These are phyloP conservation scores for Paragorgia papillata DNA, from an alignment of 92 coral and sea anemone genomes.

Conservation along the genomic window DNA sequence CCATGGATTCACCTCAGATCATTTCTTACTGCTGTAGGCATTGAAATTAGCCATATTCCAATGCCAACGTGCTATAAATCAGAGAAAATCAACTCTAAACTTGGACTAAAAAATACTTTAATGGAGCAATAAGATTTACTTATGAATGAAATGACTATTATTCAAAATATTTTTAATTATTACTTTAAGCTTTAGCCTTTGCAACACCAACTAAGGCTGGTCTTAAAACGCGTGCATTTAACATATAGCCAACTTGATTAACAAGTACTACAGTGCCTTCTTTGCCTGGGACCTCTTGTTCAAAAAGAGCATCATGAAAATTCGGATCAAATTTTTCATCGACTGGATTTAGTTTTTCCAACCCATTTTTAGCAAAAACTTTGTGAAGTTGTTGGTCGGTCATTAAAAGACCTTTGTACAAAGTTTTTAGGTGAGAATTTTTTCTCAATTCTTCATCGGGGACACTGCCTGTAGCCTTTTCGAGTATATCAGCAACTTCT, in stretches of 20 bases:
- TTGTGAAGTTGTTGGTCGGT: conserved; percentile 93
- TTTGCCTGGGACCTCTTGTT: conserved; percentile 82
- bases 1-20: no score
- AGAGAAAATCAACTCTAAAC: no score
- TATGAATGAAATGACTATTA: background rate
- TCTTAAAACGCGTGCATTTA: conserved; percentile 87
- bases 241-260: conserved; percentile 89
- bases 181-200: conserved; percentile 57
- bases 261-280: conserved; percentile 92
- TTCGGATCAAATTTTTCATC: conserved; percentile 95
- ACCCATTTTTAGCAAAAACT: conserved; percentile 86
- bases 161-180: background rate
- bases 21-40: no score
- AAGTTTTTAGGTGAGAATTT: conserved; percentile 69
- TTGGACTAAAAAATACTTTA: no score
- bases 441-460: conserved; percentile 80
- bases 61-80: no score
- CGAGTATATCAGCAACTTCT: conserved; percentile 94
- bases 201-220: conserved; percentile 99
- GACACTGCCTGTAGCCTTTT: conserved; percentile 89
- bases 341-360: conserved; percentile 82
- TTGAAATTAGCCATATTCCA: no score
- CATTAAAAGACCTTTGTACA: conserved; percentile 90
- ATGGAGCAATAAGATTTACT: no score
- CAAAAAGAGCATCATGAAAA: conserved; percentile 93